Base-by-base conservation (phyloP, 2,888 invertebrate species). In the Melipona beecheii region DNA sequence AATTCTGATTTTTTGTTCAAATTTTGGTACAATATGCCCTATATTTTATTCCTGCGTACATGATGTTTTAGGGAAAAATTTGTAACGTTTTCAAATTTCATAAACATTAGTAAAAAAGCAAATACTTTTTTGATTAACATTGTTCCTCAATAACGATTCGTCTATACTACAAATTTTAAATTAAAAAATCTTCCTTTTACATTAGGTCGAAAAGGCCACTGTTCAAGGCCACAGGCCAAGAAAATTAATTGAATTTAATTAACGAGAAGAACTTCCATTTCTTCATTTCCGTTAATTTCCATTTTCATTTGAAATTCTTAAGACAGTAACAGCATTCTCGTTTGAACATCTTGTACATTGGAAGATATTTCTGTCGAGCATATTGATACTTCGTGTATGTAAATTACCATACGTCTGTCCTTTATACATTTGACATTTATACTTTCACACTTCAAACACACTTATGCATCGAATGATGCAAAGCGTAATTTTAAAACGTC, bases 181-280 rank as follows among this genome's bases (percentile, higher is more conserved):
- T 90, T 77, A 88, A 92, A 86, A 89, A 87, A 82, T 87, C 86
- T 87, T 87, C 82, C 89, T 90, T 91, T 90, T 89, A 91, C 87
- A 91, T 92, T 92, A 92, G 92, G 90, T 93, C 92, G 91, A 92
- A 93, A 93, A 93, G 93, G 93, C 93, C 93, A 93, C 93, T 87
- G 87, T 92, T 91, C 90, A 93, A 93, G 93, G 93, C 93, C 92
- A 92, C 91, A 91, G 92, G 92, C 92, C 92, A 90, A 89, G 89
- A 92, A 92, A 92, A 91, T 89, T 81, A 92, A 90, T 90, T 81
- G 84, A 91, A 91, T 91, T 87, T 86, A 91, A 90, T 89, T 81
- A 89, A 89, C 87, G 86, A 88, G 90, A 89, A 90, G 81, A 81
- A 75, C 64, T 71, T 50, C 60, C 72, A 56, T 78, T 80, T 76